These are phyloP conservation scores for Brenthis ino DNA, from an alignment of 2,888 invertebrate genomes.

Conservation along the genomic window DNA sequence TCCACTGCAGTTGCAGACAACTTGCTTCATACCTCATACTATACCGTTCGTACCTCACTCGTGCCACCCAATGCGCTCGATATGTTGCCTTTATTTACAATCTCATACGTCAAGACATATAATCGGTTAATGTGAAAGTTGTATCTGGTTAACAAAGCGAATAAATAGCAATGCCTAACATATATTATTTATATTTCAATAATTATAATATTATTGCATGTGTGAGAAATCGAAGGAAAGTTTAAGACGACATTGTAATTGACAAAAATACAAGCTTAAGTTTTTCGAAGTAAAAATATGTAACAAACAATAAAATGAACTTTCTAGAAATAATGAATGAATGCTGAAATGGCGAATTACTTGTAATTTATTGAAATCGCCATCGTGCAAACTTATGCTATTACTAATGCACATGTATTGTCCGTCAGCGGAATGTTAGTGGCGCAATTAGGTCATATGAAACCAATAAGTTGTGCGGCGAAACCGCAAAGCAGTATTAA, in stretches of 20 bases:
- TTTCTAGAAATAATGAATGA: neutral
- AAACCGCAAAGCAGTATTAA: conserved; percentile 70
- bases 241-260: neutral
- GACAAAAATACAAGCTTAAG: neutral
- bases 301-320: neutral
- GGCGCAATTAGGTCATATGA: conserved; percentile 74
- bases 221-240: too few relatives aligned
- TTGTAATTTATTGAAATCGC: conserved; percentile 8
- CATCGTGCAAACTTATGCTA: conserved; percentile 46
- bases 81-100: conserved; percentile 33
- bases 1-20: conserved; percentile 45
- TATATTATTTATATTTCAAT: neutral
- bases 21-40: conserved; percentile 40
- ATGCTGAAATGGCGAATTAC: conserved; percentile 3
- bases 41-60: conserved; percentile 10
- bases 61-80: conserved; percentile 31
- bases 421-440: conserved; percentile 70
- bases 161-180: neutral
- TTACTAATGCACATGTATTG: conserved; percentile 62
- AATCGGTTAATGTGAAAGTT: conserved; percentile 38
- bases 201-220: neutral
- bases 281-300: neutral
- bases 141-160: conserved; percentile 14
- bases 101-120: conserved; percentile 19
- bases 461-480: conserved; percentile 67